Conservation (phyloP, 2,888 invertebrate genomes). For the Cerceris ruficornis region DNA sequence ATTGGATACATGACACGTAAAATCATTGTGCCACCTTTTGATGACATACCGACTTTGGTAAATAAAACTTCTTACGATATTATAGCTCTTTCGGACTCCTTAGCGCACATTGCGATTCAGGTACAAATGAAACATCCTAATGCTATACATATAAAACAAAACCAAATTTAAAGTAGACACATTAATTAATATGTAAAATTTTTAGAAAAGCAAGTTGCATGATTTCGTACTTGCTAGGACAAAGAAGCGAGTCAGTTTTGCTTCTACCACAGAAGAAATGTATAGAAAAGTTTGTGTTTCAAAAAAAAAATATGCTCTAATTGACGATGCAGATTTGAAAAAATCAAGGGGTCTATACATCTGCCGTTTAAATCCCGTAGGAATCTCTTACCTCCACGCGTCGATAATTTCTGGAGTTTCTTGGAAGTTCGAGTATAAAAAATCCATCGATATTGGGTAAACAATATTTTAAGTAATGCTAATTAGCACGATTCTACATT, state of each 20-base stretch:
- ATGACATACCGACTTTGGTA: constrained; percentile 49
- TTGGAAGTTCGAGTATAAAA: constrained; percentile 58
- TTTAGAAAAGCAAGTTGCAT: background rate
- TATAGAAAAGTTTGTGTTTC: constrained; percentile 45
- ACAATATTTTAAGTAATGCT: background rate
- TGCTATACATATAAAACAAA: background rate
- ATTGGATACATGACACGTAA: constrained; percentile 55
- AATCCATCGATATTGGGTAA: constrained; percentile 64
- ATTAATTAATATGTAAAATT: background rate
- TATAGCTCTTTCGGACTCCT: constrained; percentile 41
- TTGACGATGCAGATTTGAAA: constrained; percentile 44
- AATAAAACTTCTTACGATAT: constrained; percentile 55
- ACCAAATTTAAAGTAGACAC: background rate
- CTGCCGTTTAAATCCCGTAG: constrained; percentile 52
- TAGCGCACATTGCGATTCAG: constrained; percentile 25
- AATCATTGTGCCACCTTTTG: constrained; percentile 56
- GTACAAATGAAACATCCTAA: constrained; percentile 36
- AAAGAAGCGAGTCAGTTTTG: background rate
- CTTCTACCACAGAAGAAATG: constrained; percentile 6
- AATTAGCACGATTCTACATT: background rate
- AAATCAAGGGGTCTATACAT: constrained; percentile 4
- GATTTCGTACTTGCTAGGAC: background rate
- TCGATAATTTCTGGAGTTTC: constrained; percentile 58
- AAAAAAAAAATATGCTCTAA: constrained; percentile 23
- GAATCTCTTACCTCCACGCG: constrained; percentile 5